Percentiles rank a stretch among this genome's conserved stretches.
These are phyloP conservation scores for Syngnathus typhle DNA, from an alignment of 2,113 vertebrate genomes.

Conservation along the genomic window DNA sequence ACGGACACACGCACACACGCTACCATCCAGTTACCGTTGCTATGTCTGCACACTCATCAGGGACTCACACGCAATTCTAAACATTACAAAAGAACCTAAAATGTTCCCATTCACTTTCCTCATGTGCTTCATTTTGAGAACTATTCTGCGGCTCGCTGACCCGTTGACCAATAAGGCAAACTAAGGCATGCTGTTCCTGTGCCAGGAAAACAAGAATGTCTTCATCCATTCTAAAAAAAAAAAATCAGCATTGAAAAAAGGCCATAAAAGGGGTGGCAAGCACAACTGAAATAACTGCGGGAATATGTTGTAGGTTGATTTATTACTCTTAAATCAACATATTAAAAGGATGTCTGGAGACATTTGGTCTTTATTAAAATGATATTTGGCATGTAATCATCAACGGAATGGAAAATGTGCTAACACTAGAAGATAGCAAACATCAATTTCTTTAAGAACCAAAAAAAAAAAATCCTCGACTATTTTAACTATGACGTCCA, in stretches of 20 bases:
- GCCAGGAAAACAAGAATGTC: constrained; percentile 1
- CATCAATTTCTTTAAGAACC: not conserved
- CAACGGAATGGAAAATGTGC: constrained; percentile 1
- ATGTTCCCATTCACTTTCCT: not conserved
- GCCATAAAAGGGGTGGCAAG: constrained; percentile 8
- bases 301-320: not conserved
- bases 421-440: not conserved
- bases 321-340: constrained; percentile 10
- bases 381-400: not conserved
- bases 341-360: not conserved
- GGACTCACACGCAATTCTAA: not conserved
- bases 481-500: not conserved
- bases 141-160: not conserved
- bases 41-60: not conserved
- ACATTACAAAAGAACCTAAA: not conserved
- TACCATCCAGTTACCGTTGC: not conserved
- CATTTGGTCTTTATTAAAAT: not conserved
- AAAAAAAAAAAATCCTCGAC: not conserved
- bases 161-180: not conserved
- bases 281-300: not conserved
- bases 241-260: not conserved
- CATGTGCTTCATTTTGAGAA: not conserved
- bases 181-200: not conserved
- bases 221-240: constrained; percentile 6
- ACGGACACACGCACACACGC: constrained; percentile 30